phyloP scores from a whole-genome alignment of 2,113 vertebrate genomes.

The Smithornis capensis region DNA sequence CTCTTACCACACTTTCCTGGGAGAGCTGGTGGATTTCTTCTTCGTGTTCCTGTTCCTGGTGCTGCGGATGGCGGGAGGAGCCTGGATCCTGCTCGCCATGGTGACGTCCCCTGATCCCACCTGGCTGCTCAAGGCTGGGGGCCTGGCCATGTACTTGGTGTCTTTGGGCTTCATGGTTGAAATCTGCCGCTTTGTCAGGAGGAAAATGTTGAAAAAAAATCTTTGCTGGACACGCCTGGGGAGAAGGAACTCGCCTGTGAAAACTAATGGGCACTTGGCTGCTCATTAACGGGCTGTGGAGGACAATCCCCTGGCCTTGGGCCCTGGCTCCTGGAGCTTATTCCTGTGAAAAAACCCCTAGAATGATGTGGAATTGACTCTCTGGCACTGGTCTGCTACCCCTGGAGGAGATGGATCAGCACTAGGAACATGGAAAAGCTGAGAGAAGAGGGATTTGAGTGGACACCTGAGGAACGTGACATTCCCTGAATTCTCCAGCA shows the following conservation, averaged over 20 bases:
- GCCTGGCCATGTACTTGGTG: conserved; percentile 84
- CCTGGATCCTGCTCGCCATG: conserved; percentile 79
- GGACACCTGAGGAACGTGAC: not conserved
- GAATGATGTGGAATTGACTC: not conserved
- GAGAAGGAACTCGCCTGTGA: not conserved
- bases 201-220: conserved; percentile 70
- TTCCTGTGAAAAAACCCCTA: not conserved
- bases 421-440: rapidly evolving
- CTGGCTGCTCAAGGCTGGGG: conserved; percentile 84
- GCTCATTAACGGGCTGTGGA: not conserved
- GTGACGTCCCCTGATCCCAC: conserved; percentile 76
- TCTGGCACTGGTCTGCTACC: not conserved
- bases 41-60: conserved; percentile 83
- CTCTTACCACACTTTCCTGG: conserved; percentile 68
- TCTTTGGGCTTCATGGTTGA: conserved; percentile 85
- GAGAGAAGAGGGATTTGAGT: not conserved
- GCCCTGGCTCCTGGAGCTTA: not conserved
- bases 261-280: conserved; percentile 18
- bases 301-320: not conserved
- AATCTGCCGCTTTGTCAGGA: conserved; percentile 78
- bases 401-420: not conserved
- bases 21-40: conserved; percentile 77
- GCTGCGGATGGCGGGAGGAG: conserved; percentile 83
- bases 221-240: conserved; percentile 18
- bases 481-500: not conserved